Base-by-base conservation (phyloP, 2,797 vertebrate species). In the Malurus splendens region DNA sequence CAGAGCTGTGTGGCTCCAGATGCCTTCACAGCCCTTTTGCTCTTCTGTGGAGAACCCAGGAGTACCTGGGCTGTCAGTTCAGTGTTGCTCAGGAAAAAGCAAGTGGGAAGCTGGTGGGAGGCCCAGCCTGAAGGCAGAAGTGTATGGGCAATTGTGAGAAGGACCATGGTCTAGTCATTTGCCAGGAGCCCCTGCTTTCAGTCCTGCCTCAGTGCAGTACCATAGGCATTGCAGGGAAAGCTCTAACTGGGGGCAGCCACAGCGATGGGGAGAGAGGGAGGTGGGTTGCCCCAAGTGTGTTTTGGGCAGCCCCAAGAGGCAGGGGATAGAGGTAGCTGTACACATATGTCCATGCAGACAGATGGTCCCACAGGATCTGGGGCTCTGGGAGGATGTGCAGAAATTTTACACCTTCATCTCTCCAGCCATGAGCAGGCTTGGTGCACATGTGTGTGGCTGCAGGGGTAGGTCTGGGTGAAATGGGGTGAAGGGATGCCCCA, bases 231-330 rank as follows among this genome's bases (percentile, higher is more conserved):
- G 15, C n/a, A 66, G 61, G 27, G 23, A 15, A 57, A 65, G 14
- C 13, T 51, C 56, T 66, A 30, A 72, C 23, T 6, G 30, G 41
- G 23, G 32, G 18, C 52, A 80, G 38, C 15, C 47, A 4, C 9
- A 33, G 5, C 5, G 2, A n/a, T 20, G 32, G 7, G 18, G 28
- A 48, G 14, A 68, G 18, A 47, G 16, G 42, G 18, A 42, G n/a
- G 3, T 47, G 18, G 9, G 11, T 51, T 87, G 42, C 24, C 32
- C 32, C 45, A 59, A 50, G 7, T 0, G 0, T 39, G 27, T 48
- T 55, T 42, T 33, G 13, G 28, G n/a, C 11, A 39, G 30, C 54
- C 55, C 19, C 59, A 60, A 32, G 64, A 78, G 28, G 51, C 66
- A 72, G 36, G 62, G 38, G 14, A 55, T 48, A 41, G 45, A 82